Percentiles rank a stretch among this genome's conserved stretches.
Conservation (phyloP, 2,113 vertebrate genomes). For the Aythya baeri region DNA sequence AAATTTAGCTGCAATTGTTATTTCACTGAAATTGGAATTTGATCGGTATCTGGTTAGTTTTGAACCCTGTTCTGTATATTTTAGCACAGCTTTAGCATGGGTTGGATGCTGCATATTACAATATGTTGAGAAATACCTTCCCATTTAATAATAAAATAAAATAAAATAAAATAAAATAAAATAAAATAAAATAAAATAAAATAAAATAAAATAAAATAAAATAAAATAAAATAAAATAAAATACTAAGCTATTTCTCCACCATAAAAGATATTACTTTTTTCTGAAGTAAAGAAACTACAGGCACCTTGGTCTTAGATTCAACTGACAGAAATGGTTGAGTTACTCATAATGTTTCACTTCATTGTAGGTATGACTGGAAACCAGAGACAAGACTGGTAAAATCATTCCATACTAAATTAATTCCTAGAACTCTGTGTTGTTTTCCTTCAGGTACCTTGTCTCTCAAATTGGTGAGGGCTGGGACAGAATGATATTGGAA, state of each 20-base stretch:
- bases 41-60: neutral
- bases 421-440: neutral
- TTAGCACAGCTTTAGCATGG: neutral
- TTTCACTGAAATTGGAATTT: neutral
- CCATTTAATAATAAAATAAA: neutral
- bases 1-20: neutral
- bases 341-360: neutral
- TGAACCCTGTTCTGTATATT: neutral
- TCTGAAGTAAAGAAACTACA: neutral
- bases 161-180: no score
- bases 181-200: no score
- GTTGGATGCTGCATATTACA: neutral
- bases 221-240: neutral
- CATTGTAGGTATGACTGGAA: neutral
- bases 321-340: neutral
- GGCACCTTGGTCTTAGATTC: neutral
- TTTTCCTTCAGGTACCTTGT: neutral
- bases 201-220: neutral
- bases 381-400: neutral
- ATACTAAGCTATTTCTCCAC: neutral
- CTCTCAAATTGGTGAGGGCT: neutral
- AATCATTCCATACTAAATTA: neutral
- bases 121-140: neutral
- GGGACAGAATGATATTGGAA: neutral
- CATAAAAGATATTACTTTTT: neutral